Evolutionary conservation across 2,113 vertebrate genomes (phyloP).

Genomic region (Nothocercus julius): DNA sequence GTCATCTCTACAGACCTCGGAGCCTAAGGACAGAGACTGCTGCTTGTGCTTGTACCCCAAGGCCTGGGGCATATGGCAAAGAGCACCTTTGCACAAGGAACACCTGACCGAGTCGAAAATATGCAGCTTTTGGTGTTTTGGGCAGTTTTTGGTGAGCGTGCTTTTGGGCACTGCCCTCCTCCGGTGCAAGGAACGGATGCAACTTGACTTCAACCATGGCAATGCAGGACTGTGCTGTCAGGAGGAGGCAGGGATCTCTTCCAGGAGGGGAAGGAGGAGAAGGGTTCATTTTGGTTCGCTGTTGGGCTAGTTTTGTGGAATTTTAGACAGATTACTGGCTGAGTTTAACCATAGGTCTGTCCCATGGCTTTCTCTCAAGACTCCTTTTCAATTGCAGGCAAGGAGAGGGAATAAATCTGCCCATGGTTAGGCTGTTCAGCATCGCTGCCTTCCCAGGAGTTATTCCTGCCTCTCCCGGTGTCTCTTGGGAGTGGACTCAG

Average conservation of each 20-base stretch:
- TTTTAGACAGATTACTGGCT: not conserved
- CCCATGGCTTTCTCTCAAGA: not conserved
- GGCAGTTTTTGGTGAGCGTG: not conserved
- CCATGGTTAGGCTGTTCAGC: not conserved
- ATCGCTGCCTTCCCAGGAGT: not conserved
- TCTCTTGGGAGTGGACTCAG: slow-evolving; percentile 36
- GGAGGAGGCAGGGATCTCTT: not conserved
- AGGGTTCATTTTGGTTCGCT: not conserved
- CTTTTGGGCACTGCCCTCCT: not conserved
- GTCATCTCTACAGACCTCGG: not conserved
- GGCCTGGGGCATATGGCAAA: not conserved
- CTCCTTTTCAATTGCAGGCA: not conserved
- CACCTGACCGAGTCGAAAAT: not conserved
- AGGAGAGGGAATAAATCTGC: not conserved
- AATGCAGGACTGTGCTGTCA: rapidly evolving
- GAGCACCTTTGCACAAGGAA: not conserved
- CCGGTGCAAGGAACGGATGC: not conserved
- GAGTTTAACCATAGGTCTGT: not conserved
- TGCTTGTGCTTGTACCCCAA: not conserved
- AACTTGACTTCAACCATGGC: not conserved
- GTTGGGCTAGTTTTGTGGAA: not conserved
- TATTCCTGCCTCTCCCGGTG: slow-evolving; percentile 6
- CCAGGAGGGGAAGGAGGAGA: not conserved
- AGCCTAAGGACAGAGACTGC: rapidly evolving
- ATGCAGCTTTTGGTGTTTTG: no score